Evolutionary conservation across 2,797 vertebrate species (phyloP), one percentile per base, ranked within the genome.

Genomic region (Myotis myotis): DNA sequence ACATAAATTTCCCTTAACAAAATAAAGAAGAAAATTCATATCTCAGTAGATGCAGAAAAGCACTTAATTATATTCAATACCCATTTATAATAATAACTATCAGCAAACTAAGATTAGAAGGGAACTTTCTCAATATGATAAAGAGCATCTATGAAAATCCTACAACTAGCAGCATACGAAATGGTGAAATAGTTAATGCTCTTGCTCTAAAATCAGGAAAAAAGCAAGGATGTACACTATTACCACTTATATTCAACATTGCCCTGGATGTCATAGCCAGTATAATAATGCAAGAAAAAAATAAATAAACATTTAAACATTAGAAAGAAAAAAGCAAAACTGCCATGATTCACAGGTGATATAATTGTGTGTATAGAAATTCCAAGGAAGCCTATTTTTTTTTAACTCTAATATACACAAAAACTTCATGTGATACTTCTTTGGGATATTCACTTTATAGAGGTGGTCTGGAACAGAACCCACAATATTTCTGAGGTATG

Each of bases 71-170:
- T 91, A 33, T 38, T 94, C 16, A 71, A 70, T 78, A 71, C 5
- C 51, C 41, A 84, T 78, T 51, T n/a, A 83, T 57, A 78, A 94
- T 78, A 78, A 70, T 68, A 74, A 82, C 28, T 62, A 60, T 47
- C 17, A 82, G 78, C n/a, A 93, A 89, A 41, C 60, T 89, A 78
- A 71, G 8, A 94, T n/a, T 79, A 79, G 44, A 90, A 64, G 55
- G 17, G n/a, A 72, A 90, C 1, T 0, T 53, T n/a, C 33, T 84
- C 49, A 72, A 36, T 72, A n/a, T 72, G 44, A 62, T 51, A 71
- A 87, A 84, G 16, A 70, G 15, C 20, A 79, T 79, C 44, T 70
- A 30, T 80, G 33, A 53, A 71, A 79, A 44, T 47, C 13, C 3
- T 66, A 91, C 13, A 72, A 47, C 38, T 57, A 47, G n/a, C 15